Percentiles rank a stretch among this genome's conserved stretches.
Conservation (phyloP, 2,113 vertebrate species). For the Balaeniceps rex region DNA sequence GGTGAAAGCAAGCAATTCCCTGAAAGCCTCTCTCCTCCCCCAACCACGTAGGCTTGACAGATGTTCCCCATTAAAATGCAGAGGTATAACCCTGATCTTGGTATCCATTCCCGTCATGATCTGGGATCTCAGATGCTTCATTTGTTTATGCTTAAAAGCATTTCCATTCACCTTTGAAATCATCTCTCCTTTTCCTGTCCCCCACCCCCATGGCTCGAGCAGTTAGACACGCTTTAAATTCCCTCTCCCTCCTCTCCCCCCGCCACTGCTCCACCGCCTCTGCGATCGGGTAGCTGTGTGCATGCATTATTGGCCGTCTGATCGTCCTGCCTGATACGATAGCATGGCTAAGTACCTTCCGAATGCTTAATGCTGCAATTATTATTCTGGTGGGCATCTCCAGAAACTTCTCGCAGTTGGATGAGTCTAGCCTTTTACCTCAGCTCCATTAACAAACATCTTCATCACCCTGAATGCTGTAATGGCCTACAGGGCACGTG, state of each 20-base stretch:
- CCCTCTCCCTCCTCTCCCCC: not conserved
- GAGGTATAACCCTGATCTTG: not conserved
- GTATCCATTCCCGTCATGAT: not conserved
- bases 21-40: not conserved
- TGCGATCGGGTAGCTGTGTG: not conserved
- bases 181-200: not conserved
- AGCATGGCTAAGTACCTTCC: not conserved
- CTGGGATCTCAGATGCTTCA: not conserved
- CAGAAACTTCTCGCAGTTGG: not conserved
- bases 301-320: not conserved
- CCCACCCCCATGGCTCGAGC: not conserved
- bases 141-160: not conserved
- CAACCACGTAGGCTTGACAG: not conserved
- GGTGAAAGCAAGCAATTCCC: not conserved
- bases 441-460: not conserved
- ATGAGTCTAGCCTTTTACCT: conserved; percentile 1
- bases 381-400: conserved; percentile 24
- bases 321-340: not conserved
- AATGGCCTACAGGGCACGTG: not conserved
- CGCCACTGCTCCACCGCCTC: not conserved
- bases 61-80: not conserved
- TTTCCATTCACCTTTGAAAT: not conserved
- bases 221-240: not conserved
- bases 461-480: not conserved
- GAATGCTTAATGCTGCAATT: not conserved